phyloP scores from a whole-genome alignment of 1,140 invertebrate genomes.

The Bicyclus anynana region DNA sequence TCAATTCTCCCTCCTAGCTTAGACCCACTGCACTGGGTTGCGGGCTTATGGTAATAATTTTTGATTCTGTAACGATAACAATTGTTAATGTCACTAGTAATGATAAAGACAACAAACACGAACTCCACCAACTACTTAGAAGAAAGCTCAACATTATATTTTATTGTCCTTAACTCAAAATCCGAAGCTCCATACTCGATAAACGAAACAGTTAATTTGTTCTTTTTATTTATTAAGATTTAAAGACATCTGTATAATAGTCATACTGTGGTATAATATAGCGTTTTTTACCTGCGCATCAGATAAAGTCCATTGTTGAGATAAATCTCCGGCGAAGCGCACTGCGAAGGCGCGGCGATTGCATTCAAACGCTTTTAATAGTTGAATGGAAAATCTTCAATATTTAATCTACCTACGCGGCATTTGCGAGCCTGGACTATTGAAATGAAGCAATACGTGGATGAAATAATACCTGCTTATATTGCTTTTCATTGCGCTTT shows the following conservation, averaged over 20 bases:
- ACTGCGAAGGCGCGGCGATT: not conserved
- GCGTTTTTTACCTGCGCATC: not conserved
- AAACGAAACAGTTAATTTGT: no score
- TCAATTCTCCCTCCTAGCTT: no score
- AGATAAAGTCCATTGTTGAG: constrained; percentile 3
- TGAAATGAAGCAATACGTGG: not conserved
- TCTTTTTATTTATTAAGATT: no score
- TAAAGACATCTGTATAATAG: not conserved
- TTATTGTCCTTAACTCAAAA: no score
- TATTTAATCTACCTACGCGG: not conserved
- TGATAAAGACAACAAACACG: no score
- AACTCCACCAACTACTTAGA: no score
- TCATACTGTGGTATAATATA: not conserved
- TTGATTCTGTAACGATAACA: no score
- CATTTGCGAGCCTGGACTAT: not conserved
- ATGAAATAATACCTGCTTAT: not conserved
- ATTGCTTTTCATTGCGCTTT: not conserved
- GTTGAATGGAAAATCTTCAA: constrained; percentile 1
- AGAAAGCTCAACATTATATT: no score
- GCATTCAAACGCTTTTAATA: not conserved
- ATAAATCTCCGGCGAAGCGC: not conserved
- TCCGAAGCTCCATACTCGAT: no score
- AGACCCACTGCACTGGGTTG: no score
- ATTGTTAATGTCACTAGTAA: no score
- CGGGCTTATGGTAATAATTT: no score